phyloP scores from a whole-genome alignment of 1,140 invertebrate genomes.

The Panagrolaimus sp. region DNA sequence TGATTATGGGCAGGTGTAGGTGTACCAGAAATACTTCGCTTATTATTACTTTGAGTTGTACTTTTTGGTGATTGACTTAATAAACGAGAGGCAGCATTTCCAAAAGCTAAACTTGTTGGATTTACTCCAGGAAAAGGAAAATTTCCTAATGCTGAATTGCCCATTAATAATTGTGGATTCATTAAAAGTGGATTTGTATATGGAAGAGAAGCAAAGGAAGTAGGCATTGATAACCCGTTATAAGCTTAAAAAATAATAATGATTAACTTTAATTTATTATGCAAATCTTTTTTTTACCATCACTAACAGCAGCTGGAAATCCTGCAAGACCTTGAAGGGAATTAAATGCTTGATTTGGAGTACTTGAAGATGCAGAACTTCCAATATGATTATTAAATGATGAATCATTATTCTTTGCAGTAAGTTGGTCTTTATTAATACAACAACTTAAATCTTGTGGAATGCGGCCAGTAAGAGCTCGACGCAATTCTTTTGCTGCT shows the following conservation, averaged over 20 bases:
- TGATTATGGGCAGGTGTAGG: slow-evolving; percentile 2
- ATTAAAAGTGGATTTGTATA: slow-evolving; percentile 6
- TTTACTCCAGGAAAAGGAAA: too few species aligned
- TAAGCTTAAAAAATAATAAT: too few species aligned
- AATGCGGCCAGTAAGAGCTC: slow-evolving; percentile 92
- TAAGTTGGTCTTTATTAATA: slow-evolving; percentile 29
- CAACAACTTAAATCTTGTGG: slow-evolving; percentile 66
- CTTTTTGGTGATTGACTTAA: slow-evolving; percentile 11
- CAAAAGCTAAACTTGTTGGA: neutral
- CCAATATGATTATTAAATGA: too few species aligned
- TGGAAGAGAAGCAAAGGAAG: too few species aligned
- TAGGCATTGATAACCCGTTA: too few species aligned
- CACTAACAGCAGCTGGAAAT: too few species aligned
- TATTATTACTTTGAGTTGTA: neutral
- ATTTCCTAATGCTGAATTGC: too few species aligned
- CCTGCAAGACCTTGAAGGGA: too few species aligned
- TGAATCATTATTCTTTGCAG: neutral
- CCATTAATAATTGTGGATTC: neutral
- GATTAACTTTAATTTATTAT: too few species aligned
- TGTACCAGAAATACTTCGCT: neutral
- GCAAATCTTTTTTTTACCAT: too few species aligned
- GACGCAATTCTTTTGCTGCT: slow-evolving; percentile 92
- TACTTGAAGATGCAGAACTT: too few species aligned
- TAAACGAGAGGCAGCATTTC: neutral
- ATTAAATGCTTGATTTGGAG: too few species aligned